Percentiles rank a stretch among this genome's conserved stretches.
phyloP scores from a whole-genome alignment of 1,140 invertebrate genomes.

The Pogonomyrmex californicus region DNA sequence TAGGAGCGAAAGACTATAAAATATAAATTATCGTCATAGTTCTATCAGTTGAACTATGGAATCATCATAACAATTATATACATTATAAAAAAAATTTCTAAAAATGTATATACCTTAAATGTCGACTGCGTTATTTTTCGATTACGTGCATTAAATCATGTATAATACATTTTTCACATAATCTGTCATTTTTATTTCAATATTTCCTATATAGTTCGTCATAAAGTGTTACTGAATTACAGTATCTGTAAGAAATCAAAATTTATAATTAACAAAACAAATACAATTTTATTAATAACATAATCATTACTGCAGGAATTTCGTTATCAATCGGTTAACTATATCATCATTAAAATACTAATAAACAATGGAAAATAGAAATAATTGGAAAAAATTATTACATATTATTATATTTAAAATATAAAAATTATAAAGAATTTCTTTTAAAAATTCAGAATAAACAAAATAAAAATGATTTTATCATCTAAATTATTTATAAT shows the following conservation, averaged over 20 bases:
- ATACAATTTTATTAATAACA: not conserved
- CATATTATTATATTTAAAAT: not conserved
- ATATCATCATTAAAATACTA: conserved; percentile 35
- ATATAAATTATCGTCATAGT: conserved; percentile 72
- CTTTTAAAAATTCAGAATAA: not conserved
- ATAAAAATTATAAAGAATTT: not conserved
- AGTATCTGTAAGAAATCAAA: not conserved
- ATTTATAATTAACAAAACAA: conserved; percentile 3
- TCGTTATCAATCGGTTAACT: conserved; percentile 12
- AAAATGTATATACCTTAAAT: conserved; percentile 7
- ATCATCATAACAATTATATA: conserved; percentile 70
- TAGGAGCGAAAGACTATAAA: conserved; percentile 85
- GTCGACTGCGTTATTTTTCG: not conserved
- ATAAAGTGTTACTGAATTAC: not conserved
- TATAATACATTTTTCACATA: not conserved
- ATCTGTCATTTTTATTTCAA: not conserved
- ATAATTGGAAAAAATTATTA: not conserved
- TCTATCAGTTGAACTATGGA: conserved; percentile 81
- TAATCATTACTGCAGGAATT: conserved; percentile 39
- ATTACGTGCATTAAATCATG: not conserved
- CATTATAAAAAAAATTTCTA: not conserved
- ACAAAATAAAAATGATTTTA: not conserved
- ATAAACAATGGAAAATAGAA: not conserved
- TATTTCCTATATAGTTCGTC: not conserved
- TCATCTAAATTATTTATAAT: not conserved